Percentiles rank a stretch among this genome's conserved stretches.
Conservation (phyloP, 2,113 vertebrate genomes). For the Syngnathoides biaculeatus region DNA sequence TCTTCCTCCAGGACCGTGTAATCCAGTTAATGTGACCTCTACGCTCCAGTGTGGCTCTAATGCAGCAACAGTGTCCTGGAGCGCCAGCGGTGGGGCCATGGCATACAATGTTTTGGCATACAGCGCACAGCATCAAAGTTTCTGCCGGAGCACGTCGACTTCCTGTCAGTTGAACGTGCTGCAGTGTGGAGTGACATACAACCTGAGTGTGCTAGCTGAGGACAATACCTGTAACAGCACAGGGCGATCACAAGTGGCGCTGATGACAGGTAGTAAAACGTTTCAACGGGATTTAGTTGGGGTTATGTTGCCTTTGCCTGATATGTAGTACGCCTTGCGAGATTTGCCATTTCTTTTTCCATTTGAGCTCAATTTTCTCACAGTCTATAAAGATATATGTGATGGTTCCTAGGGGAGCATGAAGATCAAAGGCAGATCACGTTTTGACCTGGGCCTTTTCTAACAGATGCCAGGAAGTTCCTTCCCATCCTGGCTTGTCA, state of each 20-base stretch:
- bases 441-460: too few relatives aligned
- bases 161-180: slow-evolving; percentile 63
- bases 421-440: too few relatives aligned
- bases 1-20: slow-evolving; percentile 55
- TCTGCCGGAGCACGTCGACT: slow-evolving; percentile 51
- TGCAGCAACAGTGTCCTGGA: slow-evolving; percentile 58
- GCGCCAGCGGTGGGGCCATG: slow-evolving; percentile 33
- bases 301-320: too few relatives aligned
- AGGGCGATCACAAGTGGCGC: slow-evolving; percentile 11
- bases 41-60: slow-evolving; percentile 55
- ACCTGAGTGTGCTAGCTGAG: slow-evolving; percentile 62
- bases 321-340: too few relatives aligned
- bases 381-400: too few relatives aligned
- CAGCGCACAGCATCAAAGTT: slow-evolving; percentile 26
- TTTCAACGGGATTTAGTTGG: background rate
- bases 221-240: slow-evolving; percentile 59
- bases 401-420: too few relatives aligned
- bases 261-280: slow-evolving; percentile 54
- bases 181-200: slow-evolving; percentile 63
- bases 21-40: slow-evolving; percentile 52
- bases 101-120: slow-evolving; percentile 49
- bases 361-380: too few relatives aligned
- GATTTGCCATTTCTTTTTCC: too few relatives aligned
- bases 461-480: too few relatives aligned
- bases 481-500: too few relatives aligned